Evolutionary conservation across 2,113 vertebrate genomes (phyloP), one percentile per base, ranked within the genome.

Genomic region (Carlito syrichta): DNA sequence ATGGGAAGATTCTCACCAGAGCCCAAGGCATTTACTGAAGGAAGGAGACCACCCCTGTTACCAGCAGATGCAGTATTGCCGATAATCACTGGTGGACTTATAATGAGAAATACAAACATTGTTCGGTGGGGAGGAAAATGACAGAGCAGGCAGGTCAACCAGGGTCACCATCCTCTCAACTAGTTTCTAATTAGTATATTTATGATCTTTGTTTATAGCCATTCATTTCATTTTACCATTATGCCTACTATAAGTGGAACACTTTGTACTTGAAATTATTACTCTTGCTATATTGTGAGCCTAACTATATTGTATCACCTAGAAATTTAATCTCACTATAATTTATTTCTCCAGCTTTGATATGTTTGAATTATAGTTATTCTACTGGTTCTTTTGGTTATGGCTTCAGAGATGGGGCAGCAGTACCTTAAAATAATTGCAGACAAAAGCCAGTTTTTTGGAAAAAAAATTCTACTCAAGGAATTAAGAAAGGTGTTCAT

Each of bases 1-100:
- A 88, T 94, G 88, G 74, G 79, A 66, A 94, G 77, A 92, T 32
- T 76, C 95, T 87, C 85, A 66, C 79, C 68, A 71, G 73, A 93
- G 82, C 56, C 68, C 77, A 25, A 81, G 54, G 40, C 22, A 58
- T 50, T 71, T 86, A 83, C 12, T 60, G 68, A 84, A 85, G 78
- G 35, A 86, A 32, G 82, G 58, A 56, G 58, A 78, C 30, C 4
- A 22, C 8, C n/a, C 22, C 17, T 74, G 19, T 54, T 13, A 35
- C 35, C 54, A 60, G 73, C 79, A 84, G 66, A 86, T 27, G 17
- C 38, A n/a, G n/a, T 85, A 88, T 74, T 95, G 50, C 30, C 1
- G 6, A 66, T 71, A n/a, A 78, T 74, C 11, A 60, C 4, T 10
- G 17, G 3, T 48, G 69, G 22, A 79, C 74, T 8, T 83, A 30